A percentile compares a stretch with the other conserved stretches of the same genome.
phyloP scores from a whole-genome alignment of 2,888 invertebrate genomes.

The Apoderus coryli region DNA sequence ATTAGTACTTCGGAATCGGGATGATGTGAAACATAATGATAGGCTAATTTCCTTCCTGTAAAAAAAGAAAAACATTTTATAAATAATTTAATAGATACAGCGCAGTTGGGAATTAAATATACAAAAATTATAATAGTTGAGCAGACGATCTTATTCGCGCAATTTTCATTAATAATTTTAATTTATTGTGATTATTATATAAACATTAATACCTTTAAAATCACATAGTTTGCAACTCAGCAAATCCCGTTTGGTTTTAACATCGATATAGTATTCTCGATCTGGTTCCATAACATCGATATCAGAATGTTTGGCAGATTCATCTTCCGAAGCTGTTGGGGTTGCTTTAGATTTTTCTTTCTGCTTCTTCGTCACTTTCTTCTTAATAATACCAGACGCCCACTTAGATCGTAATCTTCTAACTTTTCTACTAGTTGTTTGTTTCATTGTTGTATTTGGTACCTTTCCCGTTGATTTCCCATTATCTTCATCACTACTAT shows the following conservation, averaged over 20 bases:
- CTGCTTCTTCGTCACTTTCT: slow-evolving; percentile 13
- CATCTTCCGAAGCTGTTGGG: not conserved
- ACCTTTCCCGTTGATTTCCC: slow-evolving; percentile 3
- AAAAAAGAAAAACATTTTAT: too few species aligned
- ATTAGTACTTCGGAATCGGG: slow-evolving; percentile 48
- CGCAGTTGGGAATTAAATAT: too few species aligned
- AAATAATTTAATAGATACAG: too few species aligned
- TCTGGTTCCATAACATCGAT: slow-evolving; percentile 18
- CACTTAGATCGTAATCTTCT: slow-evolving; percentile 31
- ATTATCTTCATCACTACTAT: not conserved
- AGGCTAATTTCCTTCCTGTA: too few species aligned
- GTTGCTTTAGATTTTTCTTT: slow-evolving; percentile 9
- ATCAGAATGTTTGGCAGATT: slow-evolving; percentile 6
- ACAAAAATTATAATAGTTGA: too few species aligned
- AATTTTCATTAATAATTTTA: too few species aligned
- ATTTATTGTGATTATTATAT: too few species aligned
- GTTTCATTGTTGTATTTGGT: slow-evolving; percentile 9
- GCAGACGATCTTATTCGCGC: too few species aligned
- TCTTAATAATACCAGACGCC: slow-evolving; percentile 23
- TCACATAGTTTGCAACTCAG: slow-evolving; percentile 44
- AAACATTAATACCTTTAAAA: slow-evolving; percentile 44
- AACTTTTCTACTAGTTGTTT: slow-evolving; percentile 28
- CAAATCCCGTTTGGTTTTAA: slow-evolving; percentile 12
- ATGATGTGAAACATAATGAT: slow-evolving; percentile 51
- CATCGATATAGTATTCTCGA: slow-evolving; percentile 20